Base-by-base conservation (phyloP, 2,113 vertebrate genomes). In the Istiophorus platypterus region DNA sequence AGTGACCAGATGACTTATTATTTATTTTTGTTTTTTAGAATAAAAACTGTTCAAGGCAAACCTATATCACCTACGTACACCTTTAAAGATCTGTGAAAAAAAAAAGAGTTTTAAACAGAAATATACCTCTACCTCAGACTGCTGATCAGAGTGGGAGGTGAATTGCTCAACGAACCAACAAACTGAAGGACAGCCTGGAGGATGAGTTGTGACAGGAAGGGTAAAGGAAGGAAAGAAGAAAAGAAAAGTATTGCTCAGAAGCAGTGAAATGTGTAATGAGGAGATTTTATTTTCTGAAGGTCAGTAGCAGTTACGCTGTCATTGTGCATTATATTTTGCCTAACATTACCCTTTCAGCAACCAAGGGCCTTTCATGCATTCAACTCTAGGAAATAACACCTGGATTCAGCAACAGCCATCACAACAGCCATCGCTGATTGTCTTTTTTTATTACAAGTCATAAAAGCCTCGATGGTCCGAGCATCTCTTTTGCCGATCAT, bases 251-350 rank as follows among this genome's bases (percentile, higher is more conserved):
- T 70, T 6, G 27, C 54, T 72, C 49, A 34, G 45, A 78, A 85
- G 13, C 68, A 72, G 51, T 52, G 22, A 65, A 84, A 71, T 63
- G 31, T 74, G 66, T 27, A 84, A 85, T 86, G 70, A 87, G 58
- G 37, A 39, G 70, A 6, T 69, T 81, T 66, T 80, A 1, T 76
- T 86, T 68, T 70, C 72, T 70, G 62, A 73, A 61, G 78, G 85
- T 76, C 73, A 39, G 34, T 3, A 67, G 37, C 80, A 77, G 82
- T 92, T 88, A 81, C 78, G 86, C 86, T 90, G 89, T 90, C 86
- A 85, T 51, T 82, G 71, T 52, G 70, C 58, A 83, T 89, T 83
- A 88, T 12, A 52, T 59, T 63, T 58, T 64, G 75, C 64, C 62
- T 27, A 65, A 22, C 81, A 41, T 73, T 70, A 51, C 27, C 82